phyloP scores from a whole-genome alignment of 2,797 vertebrate species.

The Myotis planiceps region DNA sequence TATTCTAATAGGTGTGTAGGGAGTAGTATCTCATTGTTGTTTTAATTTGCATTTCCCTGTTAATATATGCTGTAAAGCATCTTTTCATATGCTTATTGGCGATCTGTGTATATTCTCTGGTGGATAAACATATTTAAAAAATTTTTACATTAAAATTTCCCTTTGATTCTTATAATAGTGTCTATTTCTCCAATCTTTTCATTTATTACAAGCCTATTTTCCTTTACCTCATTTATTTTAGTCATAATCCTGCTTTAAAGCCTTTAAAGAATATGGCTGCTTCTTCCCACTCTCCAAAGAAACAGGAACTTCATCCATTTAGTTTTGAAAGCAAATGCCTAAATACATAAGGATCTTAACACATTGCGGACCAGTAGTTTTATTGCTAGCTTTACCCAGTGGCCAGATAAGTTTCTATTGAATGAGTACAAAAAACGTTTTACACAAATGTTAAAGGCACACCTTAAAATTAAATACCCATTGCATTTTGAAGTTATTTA shows the following conservation, averaged over 20 bases:
- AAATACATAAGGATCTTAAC: not conserved
- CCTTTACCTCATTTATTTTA: not conserved
- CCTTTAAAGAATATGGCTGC: not conserved
- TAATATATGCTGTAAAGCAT: not conserved
- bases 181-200: not conserved
- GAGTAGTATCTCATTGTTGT: not conserved
- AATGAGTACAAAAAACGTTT: too few species aligned
- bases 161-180: not conserved
- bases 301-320: not conserved
- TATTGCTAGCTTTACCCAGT: too few species aligned
- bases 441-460: too few species aligned
- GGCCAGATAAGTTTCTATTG: too few species aligned
- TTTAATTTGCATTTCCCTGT: not conserved
- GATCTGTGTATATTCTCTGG: not conserved
- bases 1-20: too few species aligned
- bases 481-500: too few species aligned
- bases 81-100: not conserved
- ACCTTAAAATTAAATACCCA: too few species aligned
- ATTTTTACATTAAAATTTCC: not conserved
- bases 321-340: not conserved
- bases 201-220: not conserved
- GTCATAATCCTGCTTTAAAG: not conserved
- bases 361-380: too few species aligned
- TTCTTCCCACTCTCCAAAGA: not conserved
- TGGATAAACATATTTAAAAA: not conserved